A percentile compares a stretch with the other conserved stretches of the same genome.
Evolutionary conservation across 2,888 invertebrate species (phyloP).

Genomic region (Stramonita haemastoma): DNA sequence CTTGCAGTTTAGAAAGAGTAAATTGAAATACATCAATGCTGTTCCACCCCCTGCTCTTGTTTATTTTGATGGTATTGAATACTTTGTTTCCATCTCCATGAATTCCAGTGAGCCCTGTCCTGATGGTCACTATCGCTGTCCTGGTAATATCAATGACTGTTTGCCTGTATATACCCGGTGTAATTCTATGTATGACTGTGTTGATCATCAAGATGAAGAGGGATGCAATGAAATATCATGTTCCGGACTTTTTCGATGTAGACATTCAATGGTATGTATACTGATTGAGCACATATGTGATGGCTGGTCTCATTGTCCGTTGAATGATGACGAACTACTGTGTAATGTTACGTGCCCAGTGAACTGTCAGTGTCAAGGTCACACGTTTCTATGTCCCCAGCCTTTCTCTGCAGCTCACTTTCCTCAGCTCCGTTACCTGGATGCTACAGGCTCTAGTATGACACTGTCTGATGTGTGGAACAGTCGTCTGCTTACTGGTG

Average conservation of each 20-base stretch:
- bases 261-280: neutral
- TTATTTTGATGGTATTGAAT: neutral
- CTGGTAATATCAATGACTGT: neutral
- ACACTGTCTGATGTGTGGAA: neutral
- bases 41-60: neutral
- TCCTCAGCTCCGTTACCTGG: neutral
- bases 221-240: neutral
- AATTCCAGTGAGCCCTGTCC: neutral
- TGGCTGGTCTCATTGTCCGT: neutral
- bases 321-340: neutral
- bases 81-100: neutral
- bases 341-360: neutral
- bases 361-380: neutral
- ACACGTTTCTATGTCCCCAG: neutral
- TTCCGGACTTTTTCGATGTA: neutral
- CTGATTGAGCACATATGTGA: neutral
- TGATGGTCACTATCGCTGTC: neutral
- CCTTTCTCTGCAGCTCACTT: neutral
- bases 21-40: neutral
- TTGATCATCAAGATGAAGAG: neutral
- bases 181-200: neutral
- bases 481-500: neutral
- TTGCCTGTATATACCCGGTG: neutral
- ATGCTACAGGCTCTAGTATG: neutral
- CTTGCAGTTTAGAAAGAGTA: neutral